phyloP scores from a whole-genome alignment of 2,797 vertebrate species.

The Crenichthys baileyi region DNA sequence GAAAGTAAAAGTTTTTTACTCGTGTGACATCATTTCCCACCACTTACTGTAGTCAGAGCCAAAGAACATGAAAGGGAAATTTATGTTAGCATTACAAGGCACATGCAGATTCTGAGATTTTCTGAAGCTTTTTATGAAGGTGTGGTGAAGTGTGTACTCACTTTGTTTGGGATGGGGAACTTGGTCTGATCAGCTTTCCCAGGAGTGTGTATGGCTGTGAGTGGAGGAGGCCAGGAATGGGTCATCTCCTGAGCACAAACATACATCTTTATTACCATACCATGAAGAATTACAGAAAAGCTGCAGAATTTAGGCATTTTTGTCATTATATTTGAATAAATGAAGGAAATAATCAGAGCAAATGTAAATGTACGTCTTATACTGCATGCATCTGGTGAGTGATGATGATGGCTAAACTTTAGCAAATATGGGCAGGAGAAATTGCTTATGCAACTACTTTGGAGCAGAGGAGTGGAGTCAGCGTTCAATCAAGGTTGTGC shows the following conservation, averaged over 20 bases:
- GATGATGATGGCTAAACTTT: conserved; percentile 30
- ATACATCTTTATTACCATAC: conserved; percentile 11
- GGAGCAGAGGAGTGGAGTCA: conserved; percentile 50
- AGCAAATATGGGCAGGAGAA: conserved; percentile 25
- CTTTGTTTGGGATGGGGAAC: conserved; percentile 90
- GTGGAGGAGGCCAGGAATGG: conserved; percentile 92
- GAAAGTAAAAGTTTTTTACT: neutral
- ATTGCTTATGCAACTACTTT: conserved; percentile 36
- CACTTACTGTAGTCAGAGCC: neutral
- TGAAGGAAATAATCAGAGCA: neutral
- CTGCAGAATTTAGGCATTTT: neutral
- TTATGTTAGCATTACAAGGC: conserved; percentile 4
- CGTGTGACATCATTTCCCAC: too few species aligned
- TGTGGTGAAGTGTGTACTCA: conserved; percentile 57
- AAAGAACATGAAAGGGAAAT: conserved; percentile 3
- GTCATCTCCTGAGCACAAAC: conserved; percentile 89
- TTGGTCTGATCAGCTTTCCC: conserved; percentile 92
- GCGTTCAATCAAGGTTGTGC: conserved; percentile 50
- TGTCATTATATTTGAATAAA: conserved; percentile 1
- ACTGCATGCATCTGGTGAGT: conserved; percentile 20
- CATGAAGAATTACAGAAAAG: neutral
- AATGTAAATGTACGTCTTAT: conserved; percentile 10
- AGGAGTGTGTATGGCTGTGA: conserved; percentile 92
- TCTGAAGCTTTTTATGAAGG: neutral
- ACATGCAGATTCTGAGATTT: neutral